These are phyloP conservation scores for Montipora cactus DNA, from an alignment of 64 coral and sea anemone genomes.

Conservation along the genomic window DNA sequence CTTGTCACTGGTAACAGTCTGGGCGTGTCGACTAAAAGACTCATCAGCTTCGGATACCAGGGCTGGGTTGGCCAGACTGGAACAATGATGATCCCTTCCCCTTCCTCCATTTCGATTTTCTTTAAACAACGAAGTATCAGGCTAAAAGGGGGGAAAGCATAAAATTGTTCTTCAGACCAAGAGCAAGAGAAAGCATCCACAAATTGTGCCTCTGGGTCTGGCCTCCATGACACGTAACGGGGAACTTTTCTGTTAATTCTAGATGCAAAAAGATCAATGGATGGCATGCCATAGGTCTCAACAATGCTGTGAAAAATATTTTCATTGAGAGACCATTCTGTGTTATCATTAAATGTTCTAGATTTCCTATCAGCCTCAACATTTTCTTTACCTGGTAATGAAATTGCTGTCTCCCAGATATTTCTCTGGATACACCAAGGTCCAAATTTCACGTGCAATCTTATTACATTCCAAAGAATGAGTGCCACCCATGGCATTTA, in stretches of 20 bases:
- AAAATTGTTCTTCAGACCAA: constrained; percentile 37
- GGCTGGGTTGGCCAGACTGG: constrained; percentile 42
- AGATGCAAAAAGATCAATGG: constrained; percentile 48
- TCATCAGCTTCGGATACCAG: constrained; percentile 28
- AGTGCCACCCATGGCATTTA: constrained; percentile 9
- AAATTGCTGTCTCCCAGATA: not conserved
- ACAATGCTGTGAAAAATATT: constrained; percentile 17
- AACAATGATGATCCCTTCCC: constrained; percentile 16
- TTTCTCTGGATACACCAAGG: not conserved
- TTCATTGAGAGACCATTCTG: constrained; percentile 49
- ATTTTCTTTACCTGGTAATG: constrained; percentile 36
- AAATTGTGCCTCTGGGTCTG: constrained; percentile 24
- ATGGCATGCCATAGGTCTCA: constrained; percentile 17
- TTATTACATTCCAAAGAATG: not conserved
- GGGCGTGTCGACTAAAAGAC: constrained; percentile 21
- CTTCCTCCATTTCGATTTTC: constrained; percentile 30
- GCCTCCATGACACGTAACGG: constrained; percentile 39
- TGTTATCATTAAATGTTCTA: constrained; percentile 22
- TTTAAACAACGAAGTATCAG: constrained; percentile 25
- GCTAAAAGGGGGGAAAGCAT: constrained; percentile 67
- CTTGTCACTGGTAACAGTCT: constrained; percentile 9
- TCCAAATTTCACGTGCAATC: constrained; percentile 12
- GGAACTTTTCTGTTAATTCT: constrained; percentile 5
- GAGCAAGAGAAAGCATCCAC: constrained; percentile 24
- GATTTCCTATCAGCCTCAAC: constrained; percentile 34